Base-by-base conservation (phyloP, 2,888 invertebrate genomes). In the Crematogaster levior region DNA sequence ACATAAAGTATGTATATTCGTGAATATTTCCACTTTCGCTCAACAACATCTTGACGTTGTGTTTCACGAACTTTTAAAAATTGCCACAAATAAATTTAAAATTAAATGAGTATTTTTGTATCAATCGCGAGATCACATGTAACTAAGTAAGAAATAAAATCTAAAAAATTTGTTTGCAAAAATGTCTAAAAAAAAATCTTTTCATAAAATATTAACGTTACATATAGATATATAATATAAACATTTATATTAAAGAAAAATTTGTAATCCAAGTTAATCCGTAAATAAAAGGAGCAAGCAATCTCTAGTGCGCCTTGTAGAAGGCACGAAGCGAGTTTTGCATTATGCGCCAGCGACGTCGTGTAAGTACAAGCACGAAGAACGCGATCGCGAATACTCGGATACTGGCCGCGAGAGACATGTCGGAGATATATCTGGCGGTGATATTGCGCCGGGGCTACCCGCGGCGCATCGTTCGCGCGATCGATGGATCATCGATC, bases 401-500 rank as follows among this genome's bases (percentile, higher is more conserved):
- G 61, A 88, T 83, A 80, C 84, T 73, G 88, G 75, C 82, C 83
- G 75, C 77, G 83, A 65, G 82, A 85, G 74, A 79, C 85, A 66
- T 65, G 89, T 83, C 61, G 37, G 37, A 84, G 88, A 89, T 89
- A 84, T 84, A 89, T 89, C 88, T 88, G 61, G 66, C 81, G 84
- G 84, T 70, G 82, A 85, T 89, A 89, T 88, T 85, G 89, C 85
- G 74, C 56, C 65, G 58, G 21, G 79, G 85, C 87, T 85, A 84
- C 84, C 86, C 83, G 85, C 83, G 82, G 88, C 74, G 89, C 85
- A 86, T 86, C 87, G 86, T 88, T 88, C 85, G 90, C 86, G 86
- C 90, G 87, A 87, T 87, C 91, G 89, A 91, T 90, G 85, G 86
- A 90, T 91, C 90, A 88, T 88, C 85, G 87, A 85, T 89, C 86